Evolutionary conservation across 2,113 vertebrate genomes (phyloP).

Genomic region (Siniperca chuatsi): DNA sequence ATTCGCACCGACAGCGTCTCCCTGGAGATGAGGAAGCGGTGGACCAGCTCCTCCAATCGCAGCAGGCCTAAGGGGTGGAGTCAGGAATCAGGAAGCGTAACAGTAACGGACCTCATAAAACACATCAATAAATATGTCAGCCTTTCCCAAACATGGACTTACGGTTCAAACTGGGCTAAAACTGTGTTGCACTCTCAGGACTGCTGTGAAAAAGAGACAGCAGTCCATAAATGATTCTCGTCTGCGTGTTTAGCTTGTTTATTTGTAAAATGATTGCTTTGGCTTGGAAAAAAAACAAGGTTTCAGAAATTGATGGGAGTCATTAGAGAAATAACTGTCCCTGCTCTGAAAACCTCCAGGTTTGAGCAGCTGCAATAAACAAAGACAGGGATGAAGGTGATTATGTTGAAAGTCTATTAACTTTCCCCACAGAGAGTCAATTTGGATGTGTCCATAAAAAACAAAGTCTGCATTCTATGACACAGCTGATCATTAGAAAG

Average conservation of each 20-base stretch:
- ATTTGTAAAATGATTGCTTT: constrained; percentile 30
- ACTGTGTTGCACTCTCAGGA: neutral
- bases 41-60: constrained; percentile 90
- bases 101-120: neutral
- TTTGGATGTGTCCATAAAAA: neutral
- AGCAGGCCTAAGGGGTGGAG: constrained; percentile 85
- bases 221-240: neutral
- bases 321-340: constrained; percentile 42
- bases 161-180: neutral
- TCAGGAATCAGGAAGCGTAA: neutral
- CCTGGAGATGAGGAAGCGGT: constrained; percentile 92
- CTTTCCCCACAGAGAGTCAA: constrained; percentile 34
- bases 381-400: constrained; percentile 15
- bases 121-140: too few relatives aligned
- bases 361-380: constrained; percentile 31
- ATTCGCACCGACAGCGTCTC: constrained; percentile 91
- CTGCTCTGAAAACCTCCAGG: constrained; percentile 16
- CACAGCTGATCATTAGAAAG: too few relatives aligned
- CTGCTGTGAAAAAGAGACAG: neutral
- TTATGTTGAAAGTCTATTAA: constrained; percentile 38
- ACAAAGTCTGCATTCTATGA: neutral
- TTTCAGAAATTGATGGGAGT: constrained; percentile 28
- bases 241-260: constrained; percentile 14
- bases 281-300: neutral
- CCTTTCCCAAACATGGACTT: neutral